phyloP scores from a whole-genome alignment of 2,113 vertebrate species.

The Atrichornis clamosus region DNA sequence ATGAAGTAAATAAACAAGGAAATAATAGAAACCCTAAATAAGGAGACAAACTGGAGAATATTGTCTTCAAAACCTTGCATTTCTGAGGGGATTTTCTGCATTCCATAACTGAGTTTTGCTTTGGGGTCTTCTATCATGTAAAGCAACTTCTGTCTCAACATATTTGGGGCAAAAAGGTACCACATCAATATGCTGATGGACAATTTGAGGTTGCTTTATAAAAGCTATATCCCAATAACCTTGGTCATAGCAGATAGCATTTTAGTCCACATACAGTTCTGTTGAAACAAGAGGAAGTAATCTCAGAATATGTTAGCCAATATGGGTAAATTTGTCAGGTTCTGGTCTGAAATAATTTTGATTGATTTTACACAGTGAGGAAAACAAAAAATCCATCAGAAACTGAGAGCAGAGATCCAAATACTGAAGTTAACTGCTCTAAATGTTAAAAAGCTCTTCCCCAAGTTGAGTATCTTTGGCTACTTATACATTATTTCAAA shows the following conservation, averaged over 20 bases:
- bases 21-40: background rate
- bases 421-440: background rate
- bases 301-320: background rate
- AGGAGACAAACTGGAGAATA: background rate
- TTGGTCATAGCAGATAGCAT: background rate
- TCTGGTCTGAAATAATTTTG: background rate
- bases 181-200: background rate
- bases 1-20: background rate
- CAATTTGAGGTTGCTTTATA: background rate
- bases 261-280: background rate
- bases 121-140: background rate
- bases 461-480: background rate
- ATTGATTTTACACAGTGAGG: background rate
- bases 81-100: background rate
- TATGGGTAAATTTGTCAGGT: background rate
- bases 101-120: background rate
- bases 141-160: background rate
- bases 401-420: background rate
- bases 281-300: background rate
- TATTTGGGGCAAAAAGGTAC: background rate
- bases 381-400: background rate
- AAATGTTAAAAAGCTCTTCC: background rate
- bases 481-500: background rate
- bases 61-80: background rate
- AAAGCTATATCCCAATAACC: background rate